Conservation (phyloP, 2,888 invertebrate species). For the Calameuta filiformis region DNA sequence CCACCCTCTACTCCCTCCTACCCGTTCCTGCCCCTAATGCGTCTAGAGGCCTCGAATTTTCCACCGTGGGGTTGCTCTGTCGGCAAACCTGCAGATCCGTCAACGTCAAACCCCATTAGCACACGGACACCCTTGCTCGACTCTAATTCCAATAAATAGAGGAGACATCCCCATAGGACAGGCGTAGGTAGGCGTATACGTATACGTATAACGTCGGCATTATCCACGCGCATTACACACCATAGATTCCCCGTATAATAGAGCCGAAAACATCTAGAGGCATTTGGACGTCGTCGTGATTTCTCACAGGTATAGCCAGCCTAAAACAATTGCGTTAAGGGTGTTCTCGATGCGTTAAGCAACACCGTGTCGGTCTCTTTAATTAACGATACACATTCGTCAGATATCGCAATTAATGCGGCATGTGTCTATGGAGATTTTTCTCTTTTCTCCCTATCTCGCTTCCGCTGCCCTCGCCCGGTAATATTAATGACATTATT, state of each 20-base stretch:
- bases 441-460: not conserved
- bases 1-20: not conserved
- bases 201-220: not conserved
- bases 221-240: not conserved
- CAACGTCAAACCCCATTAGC: conserved; percentile 59
- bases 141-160: conserved; percentile 44
- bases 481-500: not conserved
- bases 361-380: not conserved
- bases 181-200: not conserved
- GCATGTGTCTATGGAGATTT: not conserved
- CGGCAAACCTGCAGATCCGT: conserved; percentile 52
- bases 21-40: not conserved
- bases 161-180: not conserved
- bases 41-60: not conserved
- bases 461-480: not conserved
- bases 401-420: not conserved
- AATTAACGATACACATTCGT: not conserved
- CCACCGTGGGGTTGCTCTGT: not conserved
- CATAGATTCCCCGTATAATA: not conserved
- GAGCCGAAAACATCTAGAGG: not conserved
- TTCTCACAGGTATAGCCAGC: not conserved
- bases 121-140: conserved; percentile 35
- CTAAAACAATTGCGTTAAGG: not conserved
- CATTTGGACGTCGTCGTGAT: not conserved
- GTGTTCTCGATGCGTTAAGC: not conserved